Percentiles rank a stretch among this genome's conserved stretches.
These are phyloP conservation scores for Eucidaris tribuloides DNA, from an alignment of 35 echinoderm and acorn worm species.

Conservation along the genomic window DNA sequence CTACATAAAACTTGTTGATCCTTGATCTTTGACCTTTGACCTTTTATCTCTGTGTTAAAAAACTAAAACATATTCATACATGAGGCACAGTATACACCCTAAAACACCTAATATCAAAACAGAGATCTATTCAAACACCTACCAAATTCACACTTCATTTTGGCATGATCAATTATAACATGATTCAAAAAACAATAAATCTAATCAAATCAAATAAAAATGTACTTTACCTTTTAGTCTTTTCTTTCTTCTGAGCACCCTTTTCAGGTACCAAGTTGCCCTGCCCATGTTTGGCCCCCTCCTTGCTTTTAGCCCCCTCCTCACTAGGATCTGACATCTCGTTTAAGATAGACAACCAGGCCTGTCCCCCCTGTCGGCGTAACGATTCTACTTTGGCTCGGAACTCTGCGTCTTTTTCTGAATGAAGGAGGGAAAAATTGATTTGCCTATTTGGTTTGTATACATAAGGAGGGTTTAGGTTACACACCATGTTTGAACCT, in stretches of 20 bases:
- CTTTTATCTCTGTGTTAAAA: too few relatives aligned
- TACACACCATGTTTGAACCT: too few relatives aligned
- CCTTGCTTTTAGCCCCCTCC: neutral
- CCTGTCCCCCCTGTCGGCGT: slow-evolving; percentile 69
- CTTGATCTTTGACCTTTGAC: too few relatives aligned
- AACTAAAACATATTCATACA: too few relatives aligned
- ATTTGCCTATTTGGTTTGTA: too few relatives aligned
- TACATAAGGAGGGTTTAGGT: too few relatives aligned
- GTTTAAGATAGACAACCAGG: slow-evolving; percentile 81
- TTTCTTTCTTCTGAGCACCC: slow-evolving; percentile 9
- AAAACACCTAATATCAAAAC: too few relatives aligned
- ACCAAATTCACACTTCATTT: too few relatives aligned
- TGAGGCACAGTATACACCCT: too few relatives aligned
- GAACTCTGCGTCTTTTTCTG: slow-evolving; percentile 56
- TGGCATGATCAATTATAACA: neutral
- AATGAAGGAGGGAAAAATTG: too few relatives aligned
- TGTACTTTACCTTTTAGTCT: neutral
- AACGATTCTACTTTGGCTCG: slow-evolving; percentile 79
- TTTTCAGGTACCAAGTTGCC: neutral
- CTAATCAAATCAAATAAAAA: neutral
- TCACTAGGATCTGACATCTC: slow-evolving; percentile 58
- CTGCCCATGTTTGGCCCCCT: neutral
- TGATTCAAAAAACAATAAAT: neutral
- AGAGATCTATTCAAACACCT: too few relatives aligned
- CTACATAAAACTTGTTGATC: too few relatives aligned